Evolutionary conservation across 1,140 invertebrate species (phyloP), one percentile per base, ranked within the genome.

Genomic region (Drosophila bifasciata): DNA sequence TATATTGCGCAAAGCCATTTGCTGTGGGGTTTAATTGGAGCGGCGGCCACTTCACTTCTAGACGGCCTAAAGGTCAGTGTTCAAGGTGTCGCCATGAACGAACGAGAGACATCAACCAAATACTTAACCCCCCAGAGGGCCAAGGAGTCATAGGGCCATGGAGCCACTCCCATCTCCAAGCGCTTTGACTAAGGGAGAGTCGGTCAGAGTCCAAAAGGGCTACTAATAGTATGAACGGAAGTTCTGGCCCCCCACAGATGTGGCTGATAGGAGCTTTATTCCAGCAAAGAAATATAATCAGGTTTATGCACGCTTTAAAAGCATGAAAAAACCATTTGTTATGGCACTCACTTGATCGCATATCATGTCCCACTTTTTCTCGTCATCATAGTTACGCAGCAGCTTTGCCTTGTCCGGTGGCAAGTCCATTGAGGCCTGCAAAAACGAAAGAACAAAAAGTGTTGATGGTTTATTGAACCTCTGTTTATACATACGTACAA

Each of bases 341-440:
- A 25, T 67, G 32, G 32, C 43, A 89, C 93, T 94, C 92, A 97
- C 96, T 95, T 99, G 98, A 95, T 99, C 99, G 93, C 98, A 99
- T 92, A 99, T 98, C 91, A 99, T 96, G 92, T 99, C 98, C 98
- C 98, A 99, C 93, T 99, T 99, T 91, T 99, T 99, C 90, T 99
- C 97, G 91, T 97, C 96, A 92, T 99, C 97, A 91, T 99, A 99
- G 91, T 97, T 97, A 85, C 97, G 97, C 46, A 99, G 93, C 7
- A 99, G 94, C 93, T 99, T 99, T 63, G 98, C 97, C 93, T 99
- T 99, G 92, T 99, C 99, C 15, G 98, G 98, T 11, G 99, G 99
- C 72, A 99, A 93, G 93, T 99, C 99, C 98, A 99, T 99, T 21
- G 97, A 98, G 46, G 97, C 97, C 97, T 98, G 66, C 8, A 19